Base-by-base conservation (phyloP, 2,888 invertebrate species). In the Tenthredo amoena region DNA sequence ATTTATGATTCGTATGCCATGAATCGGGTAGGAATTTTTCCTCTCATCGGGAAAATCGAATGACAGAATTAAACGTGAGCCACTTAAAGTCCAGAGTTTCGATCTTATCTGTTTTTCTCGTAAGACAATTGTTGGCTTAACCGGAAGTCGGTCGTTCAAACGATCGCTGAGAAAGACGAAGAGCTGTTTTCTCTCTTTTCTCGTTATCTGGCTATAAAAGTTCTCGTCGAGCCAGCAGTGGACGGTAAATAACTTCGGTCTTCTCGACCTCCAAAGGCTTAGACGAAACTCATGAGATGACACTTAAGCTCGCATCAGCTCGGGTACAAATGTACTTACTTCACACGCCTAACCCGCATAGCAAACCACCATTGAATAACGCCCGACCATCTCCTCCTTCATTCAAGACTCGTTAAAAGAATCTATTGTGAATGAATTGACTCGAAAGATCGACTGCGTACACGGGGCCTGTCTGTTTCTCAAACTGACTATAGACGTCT, bases 341-440 rank as follows among this genome's bases (percentile, higher is more conserved):
- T 83, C 68, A 83, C 68, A 68, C 86, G 86, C 40, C 62, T 82
- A 85, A 85, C 87, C 87, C 87, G 87, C 87, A 87, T 55, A 65
- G 18, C 50, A 88, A 58, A 84, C 86, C 86, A 88, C 86, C 87
- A 87, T 85, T 87, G 87, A 89, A 89, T 87, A 88, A 89, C 87
- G 87, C 87, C 88, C 87, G 85, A 87, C 68, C 15, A n/a, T 77
- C 62, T 10, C 87, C 87, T 87, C 84, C 86, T 87, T 87, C 85
- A 79, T 85, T 81, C 85, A 72, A 43, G 88, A 88, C 90, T 90
- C 89, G 90, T 91, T 93, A 90, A 92, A 93, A 92, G 92, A 91
- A 91, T 87, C 91, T 89, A 93, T 93, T 93, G 93, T 93, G 89
- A 91, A 92, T 91, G 90, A 92, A 93, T 93, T 93, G 92, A 92